These are phyloP conservation scores for Hyposoter dolosus DNA, from an alignment of 2,888 invertebrate genomes.

Conservation along the genomic window DNA sequence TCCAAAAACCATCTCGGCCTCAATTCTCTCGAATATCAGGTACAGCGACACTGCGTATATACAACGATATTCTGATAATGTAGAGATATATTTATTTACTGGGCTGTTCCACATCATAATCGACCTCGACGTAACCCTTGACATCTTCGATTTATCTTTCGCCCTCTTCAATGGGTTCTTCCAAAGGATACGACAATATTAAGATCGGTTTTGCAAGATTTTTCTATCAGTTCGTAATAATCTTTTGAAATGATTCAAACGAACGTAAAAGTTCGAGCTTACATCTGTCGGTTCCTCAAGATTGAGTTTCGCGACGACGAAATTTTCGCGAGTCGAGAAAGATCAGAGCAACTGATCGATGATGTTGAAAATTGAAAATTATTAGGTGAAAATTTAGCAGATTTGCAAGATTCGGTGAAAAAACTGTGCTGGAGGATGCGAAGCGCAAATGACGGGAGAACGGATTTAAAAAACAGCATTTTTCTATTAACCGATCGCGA, in stretches of 20 bases:
- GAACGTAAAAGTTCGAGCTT: no score
- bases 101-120: background rate
- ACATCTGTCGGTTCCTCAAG: no score
- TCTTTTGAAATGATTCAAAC: background rate
- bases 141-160: background rate
- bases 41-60: conserved; percentile 26
- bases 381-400: no score
- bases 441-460: background rate
- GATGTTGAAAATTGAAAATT: no score
- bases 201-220: background rate
- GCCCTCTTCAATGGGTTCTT: background rate
- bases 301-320: no score
- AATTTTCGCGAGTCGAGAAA: no score
- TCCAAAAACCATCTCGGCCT: conserved; percentile 52
- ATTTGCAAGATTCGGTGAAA: background rate
- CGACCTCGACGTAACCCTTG: background rate
- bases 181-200: background rate
- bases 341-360: no score
- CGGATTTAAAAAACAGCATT: conserved; percentile 7
- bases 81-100: background rate
- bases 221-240: background rate
- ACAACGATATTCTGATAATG: conserved; percentile 20
- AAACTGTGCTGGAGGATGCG: no score
- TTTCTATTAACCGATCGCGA: conserved; percentile 59
- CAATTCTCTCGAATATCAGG: conserved; percentile 54